phyloP scores from a whole-genome alignment of 1,140 invertebrate species.

The Mamestra configurata region DNA sequence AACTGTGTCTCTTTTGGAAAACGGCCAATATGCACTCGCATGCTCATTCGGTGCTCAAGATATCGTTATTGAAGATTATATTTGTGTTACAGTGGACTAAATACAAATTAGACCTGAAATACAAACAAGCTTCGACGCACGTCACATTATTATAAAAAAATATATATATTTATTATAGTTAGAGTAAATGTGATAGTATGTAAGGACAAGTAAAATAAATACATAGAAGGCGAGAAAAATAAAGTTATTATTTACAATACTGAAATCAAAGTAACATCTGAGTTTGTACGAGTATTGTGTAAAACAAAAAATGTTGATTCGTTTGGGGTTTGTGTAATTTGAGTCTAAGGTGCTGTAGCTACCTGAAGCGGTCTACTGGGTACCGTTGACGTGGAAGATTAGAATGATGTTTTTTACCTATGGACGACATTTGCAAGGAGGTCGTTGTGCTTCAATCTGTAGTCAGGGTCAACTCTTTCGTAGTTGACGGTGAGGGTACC shows the following conservation, averaged over 20 bases:
- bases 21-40: conserved; percentile 73
- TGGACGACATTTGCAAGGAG: conserved; percentile 98
- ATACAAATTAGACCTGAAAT: conserved; percentile 71
- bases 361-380: conserved; percentile 44
- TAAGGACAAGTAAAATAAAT: conserved; percentile 52
- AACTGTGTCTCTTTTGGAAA: conserved; percentile 50
- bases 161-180: conserved; percentile 49
- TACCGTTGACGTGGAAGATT: neutral
- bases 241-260: conserved; percentile 57
- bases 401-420: conserved; percentile 90
- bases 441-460: conserved; percentile 97
- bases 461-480: conserved; percentile 96
- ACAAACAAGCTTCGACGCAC: conserved; percentile 70
- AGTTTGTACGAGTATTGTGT: conserved; percentile 43
- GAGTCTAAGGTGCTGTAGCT: conserved; percentile 48
- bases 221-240: conserved; percentile 56
- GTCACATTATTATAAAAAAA: conserved; percentile 48
- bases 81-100: conserved; percentile 62
- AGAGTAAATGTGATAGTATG: conserved; percentile 48
- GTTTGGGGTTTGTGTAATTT: conserved; percentile 26
- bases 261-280: conserved; percentile 43
- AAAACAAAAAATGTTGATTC: conserved; percentile 24
- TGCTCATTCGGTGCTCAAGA: conserved; percentile 79
- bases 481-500: conserved; percentile 98
- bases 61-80: conserved; percentile 63